Evolutionary conservation across 2,888 invertebrate species (phyloP).

Genomic region (Temnothorax ravouxi): DNA sequence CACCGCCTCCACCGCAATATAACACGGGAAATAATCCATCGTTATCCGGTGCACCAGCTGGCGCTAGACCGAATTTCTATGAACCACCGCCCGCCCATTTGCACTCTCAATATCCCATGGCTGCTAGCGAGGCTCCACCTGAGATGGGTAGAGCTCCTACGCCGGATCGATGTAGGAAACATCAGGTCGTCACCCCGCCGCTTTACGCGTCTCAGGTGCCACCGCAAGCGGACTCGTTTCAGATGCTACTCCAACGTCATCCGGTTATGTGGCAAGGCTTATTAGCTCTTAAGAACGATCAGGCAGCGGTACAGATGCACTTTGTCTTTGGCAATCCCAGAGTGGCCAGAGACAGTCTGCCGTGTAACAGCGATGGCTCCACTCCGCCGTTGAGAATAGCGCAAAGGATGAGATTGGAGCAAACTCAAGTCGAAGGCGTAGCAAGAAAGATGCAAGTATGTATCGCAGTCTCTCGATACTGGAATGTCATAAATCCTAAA

Average conservation of each 20-base stretch:
- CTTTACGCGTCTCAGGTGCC: slow-evolving; percentile 93
- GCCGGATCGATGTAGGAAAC: slow-evolving; percentile 87
- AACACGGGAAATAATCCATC: slow-evolving; percentile 78
- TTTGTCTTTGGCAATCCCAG: slow-evolving; percentile 97
- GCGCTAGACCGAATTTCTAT: slow-evolving; percentile 88
- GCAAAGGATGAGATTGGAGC: slow-evolving; percentile 99
- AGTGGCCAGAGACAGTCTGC: slow-evolving; percentile 95
- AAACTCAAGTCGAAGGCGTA: slow-evolving; percentile 97
- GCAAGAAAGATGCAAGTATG: slow-evolving; percentile 97
- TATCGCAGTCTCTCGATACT: slow-evolving; percentile 38
- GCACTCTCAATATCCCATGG: slow-evolving; percentile 84
- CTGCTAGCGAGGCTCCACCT: slow-evolving; percentile 83
- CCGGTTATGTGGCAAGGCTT: slow-evolving; percentile 99
- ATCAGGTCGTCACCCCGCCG: slow-evolving; percentile 85
- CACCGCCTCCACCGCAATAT: slow-evolving; percentile 83
- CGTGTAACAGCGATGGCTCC: slow-evolving; percentile 93
- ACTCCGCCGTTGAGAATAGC: slow-evolving; percentile 96
- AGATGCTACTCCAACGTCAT: slow-evolving; percentile 95
- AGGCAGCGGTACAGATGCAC: slow-evolving; percentile 99
- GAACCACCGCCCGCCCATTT: slow-evolving; percentile 89
- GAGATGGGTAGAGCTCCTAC: slow-evolving; percentile 86
- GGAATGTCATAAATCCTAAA: background rate
- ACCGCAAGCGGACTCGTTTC: slow-evolving; percentile 93
- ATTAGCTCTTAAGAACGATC: slow-evolving; percentile 97
- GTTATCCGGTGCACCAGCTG: slow-evolving; percentile 81